These are phyloP conservation scores for Caenorhabditis sp. DNA, from an alignment of 2,888 invertebrate genomes.

Conservation along the genomic window DNA sequence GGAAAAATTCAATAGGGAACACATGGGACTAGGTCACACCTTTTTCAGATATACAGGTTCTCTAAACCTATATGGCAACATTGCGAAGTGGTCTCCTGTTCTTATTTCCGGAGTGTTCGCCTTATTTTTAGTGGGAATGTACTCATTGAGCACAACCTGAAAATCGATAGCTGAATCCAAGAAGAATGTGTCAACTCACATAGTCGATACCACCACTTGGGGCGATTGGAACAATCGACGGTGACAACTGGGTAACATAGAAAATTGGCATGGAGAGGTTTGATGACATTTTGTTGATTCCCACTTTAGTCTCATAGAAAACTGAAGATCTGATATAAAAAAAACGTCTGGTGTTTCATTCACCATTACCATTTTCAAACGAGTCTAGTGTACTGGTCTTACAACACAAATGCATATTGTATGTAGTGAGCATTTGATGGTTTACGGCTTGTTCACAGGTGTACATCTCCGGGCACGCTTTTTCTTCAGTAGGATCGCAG, in stretches of 20 bases:
- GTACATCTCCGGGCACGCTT: slow-evolving; percentile 74
- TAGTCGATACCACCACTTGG: slow-evolving; percentile 76
- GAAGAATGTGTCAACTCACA: slow-evolving; percentile 42
- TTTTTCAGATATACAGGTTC: slow-evolving; percentile 77
- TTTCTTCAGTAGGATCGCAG: slow-evolving; percentile 76
- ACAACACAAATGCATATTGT: slow-evolving; percentile 78
- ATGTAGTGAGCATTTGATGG: slow-evolving; percentile 76
- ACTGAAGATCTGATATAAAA: slow-evolving; percentile 52
- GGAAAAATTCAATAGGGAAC: not conserved
- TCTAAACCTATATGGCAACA: slow-evolving; percentile 73
- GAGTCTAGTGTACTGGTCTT: slow-evolving; percentile 74
- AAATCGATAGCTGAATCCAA: not conserved
- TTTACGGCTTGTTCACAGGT: slow-evolving; percentile 75
- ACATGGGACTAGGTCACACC: slow-evolving; percentile 17
- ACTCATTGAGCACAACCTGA: slow-evolving; percentile 76
- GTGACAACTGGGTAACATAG: slow-evolving; percentile 77
- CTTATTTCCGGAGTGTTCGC: slow-evolving; percentile 74
- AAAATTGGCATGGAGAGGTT: slow-evolving; percentile 78
- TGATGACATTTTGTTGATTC: slow-evolving; percentile 77
- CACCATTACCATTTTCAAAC: slow-evolving; percentile 76
- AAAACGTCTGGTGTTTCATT: not conserved
- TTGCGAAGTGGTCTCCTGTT: slow-evolving; percentile 78
- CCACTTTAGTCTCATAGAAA: slow-evolving; percentile 79
- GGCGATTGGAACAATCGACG: slow-evolving; percentile 74
- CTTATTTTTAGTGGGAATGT: slow-evolving; percentile 65